Percentiles rank a stretch among this genome's conserved stretches.
Evolutionary conservation across 2,113 vertebrate species (phyloP).

Genomic region (Micronycteris hirsuta): DNA sequence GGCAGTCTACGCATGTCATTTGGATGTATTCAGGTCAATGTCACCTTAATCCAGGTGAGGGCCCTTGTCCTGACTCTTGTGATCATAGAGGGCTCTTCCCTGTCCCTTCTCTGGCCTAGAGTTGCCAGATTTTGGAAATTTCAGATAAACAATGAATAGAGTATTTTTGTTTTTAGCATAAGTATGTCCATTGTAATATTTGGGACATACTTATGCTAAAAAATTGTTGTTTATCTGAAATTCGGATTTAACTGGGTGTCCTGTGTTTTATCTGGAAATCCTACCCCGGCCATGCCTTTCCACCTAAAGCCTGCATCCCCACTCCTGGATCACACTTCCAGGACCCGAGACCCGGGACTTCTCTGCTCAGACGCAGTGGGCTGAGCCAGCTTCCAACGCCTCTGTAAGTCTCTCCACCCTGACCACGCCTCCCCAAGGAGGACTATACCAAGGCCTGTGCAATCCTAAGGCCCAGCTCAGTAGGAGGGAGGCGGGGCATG

Average conservation of each 20-base stretch:
- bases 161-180: not conserved
- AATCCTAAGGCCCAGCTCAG: not conserved
- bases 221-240: not conserved
- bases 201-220: not conserved
- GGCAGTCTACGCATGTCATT: not conserved
- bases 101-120: not conserved
- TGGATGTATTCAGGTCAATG: not conserved
- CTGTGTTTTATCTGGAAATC: not conserved
- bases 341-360: not conserved
- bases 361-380: not conserved
- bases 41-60: not conserved
- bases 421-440: not conserved
- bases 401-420: not conserved
- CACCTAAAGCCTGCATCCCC: not conserved
- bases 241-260: not conserved
- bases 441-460: not conserved
- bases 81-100: not conserved
- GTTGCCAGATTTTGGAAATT: not conserved
- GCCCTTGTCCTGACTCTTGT: not conserved
- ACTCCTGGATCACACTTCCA: not conserved
- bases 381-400: not conserved
- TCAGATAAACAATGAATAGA: not conserved
- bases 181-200: not conserved
- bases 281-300: not conserved
- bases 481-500: not conserved